Conservation (phyloP, 2,797 vertebrate species). For the Danio choprae region DNA sequence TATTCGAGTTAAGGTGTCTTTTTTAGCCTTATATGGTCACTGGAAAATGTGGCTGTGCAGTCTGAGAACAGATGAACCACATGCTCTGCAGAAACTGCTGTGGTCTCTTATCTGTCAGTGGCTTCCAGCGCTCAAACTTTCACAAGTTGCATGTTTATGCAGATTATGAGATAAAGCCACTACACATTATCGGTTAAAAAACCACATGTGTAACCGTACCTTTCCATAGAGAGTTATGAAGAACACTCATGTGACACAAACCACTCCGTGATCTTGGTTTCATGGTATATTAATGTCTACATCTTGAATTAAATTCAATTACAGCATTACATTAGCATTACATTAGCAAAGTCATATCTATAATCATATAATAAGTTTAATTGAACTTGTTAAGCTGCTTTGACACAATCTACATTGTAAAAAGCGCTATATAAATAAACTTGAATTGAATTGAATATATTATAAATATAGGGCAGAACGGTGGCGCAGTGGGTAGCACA, state of each 20-base stretch:
- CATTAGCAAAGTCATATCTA: neutral
- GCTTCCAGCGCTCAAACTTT: neutral
- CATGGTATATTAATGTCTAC: neutral
- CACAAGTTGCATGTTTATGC: slow-evolving; percentile 41
- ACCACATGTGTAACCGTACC: slow-evolving; percentile 48
- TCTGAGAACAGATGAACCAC: slow-evolving; percentile 35
- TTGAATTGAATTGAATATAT: no score
- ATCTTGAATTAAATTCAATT: neutral
- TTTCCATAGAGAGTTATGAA: slow-evolving; percentile 20
- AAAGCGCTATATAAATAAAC: no score
- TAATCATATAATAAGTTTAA: no score
- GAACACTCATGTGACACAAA: neutral
- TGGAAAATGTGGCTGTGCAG: slow-evolving; percentile 14
- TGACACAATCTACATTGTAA: no score
- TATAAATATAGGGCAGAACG: no score
- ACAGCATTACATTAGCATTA: neutral
- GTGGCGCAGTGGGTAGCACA: no score
- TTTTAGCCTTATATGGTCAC: slow-evolving; percentile 15
- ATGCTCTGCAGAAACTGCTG: slow-evolving; percentile 32
- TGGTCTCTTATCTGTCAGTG: slow-evolving; percentile 31
- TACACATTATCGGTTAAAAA: slow-evolving; percentile 18
- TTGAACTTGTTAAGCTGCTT: no score
- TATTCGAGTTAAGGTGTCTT: neutral
- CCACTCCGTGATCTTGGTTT: neutral
- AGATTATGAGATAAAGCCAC: slow-evolving; percentile 54